Percentiles rank a stretch among this genome's conserved stretches.
phyloP scores from a whole-genome alignment of 2,113 vertebrate species.

The Cervus canadensis region DNA sequence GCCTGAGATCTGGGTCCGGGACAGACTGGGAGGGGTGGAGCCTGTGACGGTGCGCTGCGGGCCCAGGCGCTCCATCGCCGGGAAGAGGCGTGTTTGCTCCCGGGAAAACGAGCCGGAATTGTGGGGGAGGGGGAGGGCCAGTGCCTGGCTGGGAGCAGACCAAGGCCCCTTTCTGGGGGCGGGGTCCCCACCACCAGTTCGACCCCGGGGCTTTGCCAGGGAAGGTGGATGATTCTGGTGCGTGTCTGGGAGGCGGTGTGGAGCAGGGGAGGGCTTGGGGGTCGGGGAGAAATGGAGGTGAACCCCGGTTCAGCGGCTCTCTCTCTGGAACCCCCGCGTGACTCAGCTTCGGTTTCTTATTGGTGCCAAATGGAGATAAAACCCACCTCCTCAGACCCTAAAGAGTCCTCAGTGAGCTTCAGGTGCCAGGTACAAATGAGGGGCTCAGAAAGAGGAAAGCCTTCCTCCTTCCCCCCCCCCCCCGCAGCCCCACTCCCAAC shows the following conservation, averaged over 20 bases:
- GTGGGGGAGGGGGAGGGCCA: constrained; percentile 44
- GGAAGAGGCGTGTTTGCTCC: constrained; percentile 78
- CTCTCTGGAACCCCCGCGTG: accelerated
- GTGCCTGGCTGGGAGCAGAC: neutral
- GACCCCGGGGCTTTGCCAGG: neutral
- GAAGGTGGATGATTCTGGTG: neutral
- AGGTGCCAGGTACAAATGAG: neutral
- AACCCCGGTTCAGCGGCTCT: neutral
- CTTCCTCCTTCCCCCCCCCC: neutral
- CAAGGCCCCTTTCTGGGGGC: neutral
- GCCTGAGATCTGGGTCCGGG: neutral
- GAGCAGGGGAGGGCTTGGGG: neutral
- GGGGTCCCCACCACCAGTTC: neutral
- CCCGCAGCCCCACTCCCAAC: neutral
- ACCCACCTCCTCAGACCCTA: neutral
- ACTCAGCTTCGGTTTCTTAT: neutral
- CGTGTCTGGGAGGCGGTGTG: accelerated
- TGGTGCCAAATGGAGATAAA: neutral
- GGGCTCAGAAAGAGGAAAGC: neutral
- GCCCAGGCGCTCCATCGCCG: constrained; percentile 71
- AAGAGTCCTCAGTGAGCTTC: neutral
- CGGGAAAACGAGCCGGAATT: constrained; percentile 74
- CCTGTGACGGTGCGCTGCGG: constrained; percentile 60
- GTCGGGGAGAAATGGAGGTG: accelerated
- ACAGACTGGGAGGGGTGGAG: neutral